Evolutionary conservation across 2,797 vertebrate genomes (phyloP).

Genomic region (Brotogeris chrysoptera): DNA sequence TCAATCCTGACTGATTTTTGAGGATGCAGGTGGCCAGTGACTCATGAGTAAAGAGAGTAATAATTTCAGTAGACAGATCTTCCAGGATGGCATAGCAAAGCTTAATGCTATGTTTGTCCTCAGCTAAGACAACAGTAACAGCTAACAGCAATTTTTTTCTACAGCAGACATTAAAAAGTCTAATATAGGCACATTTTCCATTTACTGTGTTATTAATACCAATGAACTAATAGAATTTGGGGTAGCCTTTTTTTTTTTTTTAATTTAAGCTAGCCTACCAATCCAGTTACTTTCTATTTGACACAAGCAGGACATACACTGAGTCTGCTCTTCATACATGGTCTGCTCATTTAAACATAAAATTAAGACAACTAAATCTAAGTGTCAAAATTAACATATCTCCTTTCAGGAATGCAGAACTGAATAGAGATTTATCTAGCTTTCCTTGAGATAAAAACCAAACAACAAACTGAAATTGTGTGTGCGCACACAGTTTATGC

Average conservation of each 20-base stretch:
- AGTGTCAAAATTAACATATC: background rate
- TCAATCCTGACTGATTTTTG: background rate
- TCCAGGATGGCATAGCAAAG: background rate
- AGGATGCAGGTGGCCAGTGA: background rate
- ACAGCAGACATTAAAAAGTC: background rate
- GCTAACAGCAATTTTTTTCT: background rate
- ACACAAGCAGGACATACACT: background rate
- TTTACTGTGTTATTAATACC: background rate
- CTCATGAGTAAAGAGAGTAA: background rate
- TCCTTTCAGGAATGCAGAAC: background rate
- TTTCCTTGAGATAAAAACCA: background rate
- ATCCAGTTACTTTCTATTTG: background rate
- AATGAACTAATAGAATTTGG: background rate
- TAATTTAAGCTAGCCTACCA: background rate
- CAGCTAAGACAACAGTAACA: background rate
- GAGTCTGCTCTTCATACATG: background rate
- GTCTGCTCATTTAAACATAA: background rate
- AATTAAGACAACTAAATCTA: background rate
- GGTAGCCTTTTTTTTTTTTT: background rate
- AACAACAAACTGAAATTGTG: background rate
- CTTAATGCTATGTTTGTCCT: background rate
- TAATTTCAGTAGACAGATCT: background rate
- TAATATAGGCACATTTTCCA: background rate
- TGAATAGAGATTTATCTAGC: background rate
- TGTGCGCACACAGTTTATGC: background rate